phyloP scores from a whole-genome alignment of 2,888 invertebrate species.

The Keiferia lycopersicella region DNA sequence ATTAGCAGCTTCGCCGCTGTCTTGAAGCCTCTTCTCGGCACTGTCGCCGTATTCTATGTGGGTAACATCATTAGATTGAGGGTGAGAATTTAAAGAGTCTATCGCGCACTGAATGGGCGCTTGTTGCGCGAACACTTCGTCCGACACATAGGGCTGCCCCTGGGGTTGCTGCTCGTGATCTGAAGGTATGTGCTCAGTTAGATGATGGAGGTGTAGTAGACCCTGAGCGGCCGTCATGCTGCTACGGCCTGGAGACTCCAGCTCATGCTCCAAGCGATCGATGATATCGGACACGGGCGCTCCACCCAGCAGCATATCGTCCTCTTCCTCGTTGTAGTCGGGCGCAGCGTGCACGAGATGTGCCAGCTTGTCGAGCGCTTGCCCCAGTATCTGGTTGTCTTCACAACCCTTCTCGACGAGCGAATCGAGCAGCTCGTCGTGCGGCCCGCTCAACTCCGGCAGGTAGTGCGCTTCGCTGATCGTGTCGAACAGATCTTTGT shows the following conservation, averaged over 20 bases:
- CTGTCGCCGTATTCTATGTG: slow-evolving; percentile 56
- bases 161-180: slow-evolving; percentile 58
- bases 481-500: slow-evolving; percentile 74
- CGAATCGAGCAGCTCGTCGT: slow-evolving; percentile 81
- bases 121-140: slow-evolving; percentile 55
- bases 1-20: slow-evolving; percentile 45
- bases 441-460: slow-evolving; percentile 68
- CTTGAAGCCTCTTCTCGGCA: slow-evolving; percentile 61
- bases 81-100: slow-evolving; percentile 49
- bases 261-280: slow-evolving; percentile 83
- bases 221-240: slow-evolving; percentile 73
- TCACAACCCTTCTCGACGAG: slow-evolving; percentile 83
- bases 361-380: slow-evolving; percentile 69
- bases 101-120: slow-evolving; percentile 52
- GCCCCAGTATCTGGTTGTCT: slow-evolving; percentile 79
- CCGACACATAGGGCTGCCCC: slow-evolving; percentile 66
- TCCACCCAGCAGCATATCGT: slow-evolving; percentile 68
- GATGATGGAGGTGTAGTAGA: slow-evolving; percentile 66
- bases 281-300: slow-evolving; percentile 83
- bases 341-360: slow-evolving; percentile 64
- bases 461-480: slow-evolving; percentile 75
- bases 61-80: slow-evolving; percentile 48
- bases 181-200: slow-evolving; percentile 59
- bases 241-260: slow-evolving; percentile 73
- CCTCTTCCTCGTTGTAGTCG: slow-evolving; percentile 75